Evolutionary conservation across 1,140 invertebrate genomes (phyloP).

Genomic region (Octopus bimaculoides): DNA sequence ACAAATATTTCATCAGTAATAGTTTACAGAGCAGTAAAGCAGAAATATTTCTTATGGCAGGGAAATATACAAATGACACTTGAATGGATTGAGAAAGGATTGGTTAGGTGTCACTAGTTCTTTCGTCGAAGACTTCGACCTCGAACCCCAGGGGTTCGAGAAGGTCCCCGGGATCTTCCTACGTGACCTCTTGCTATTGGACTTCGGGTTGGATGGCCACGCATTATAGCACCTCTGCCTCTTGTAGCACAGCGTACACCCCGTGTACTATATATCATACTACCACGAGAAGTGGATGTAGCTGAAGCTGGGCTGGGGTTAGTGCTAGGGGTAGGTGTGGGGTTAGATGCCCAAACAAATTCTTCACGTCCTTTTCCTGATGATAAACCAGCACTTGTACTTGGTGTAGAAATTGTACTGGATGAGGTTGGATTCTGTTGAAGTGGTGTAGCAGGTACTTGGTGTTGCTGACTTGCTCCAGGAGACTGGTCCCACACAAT

Average conservation of each 20-base stretch:
- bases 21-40: too few relatives aligned
- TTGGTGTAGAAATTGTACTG: not conserved
- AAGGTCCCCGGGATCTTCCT: not conserved
- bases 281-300: not conserved
- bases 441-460: not conserved
- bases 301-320: not conserved
- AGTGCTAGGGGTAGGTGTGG: not conserved
- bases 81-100: too few relatives aligned
- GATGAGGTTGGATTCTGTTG: not conserved
- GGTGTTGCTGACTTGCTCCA: not conserved
- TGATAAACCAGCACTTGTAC: not conserved
- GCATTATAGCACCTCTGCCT: slow-evolving; percentile 7
- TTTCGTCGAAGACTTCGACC: not conserved
- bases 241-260: not conserved
- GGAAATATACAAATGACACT: too few relatives aligned
- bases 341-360: not conserved
- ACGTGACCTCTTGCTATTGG: not conserved
- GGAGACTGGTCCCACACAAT: slow-evolving; percentile 11
- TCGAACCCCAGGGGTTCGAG: not conserved
- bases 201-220: not conserved
- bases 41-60: too few relatives aligned
- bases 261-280: not conserved
- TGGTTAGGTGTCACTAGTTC: too few relatives aligned
- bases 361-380: not conserved
- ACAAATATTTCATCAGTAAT: too few relatives aligned